Percentiles rank a stretch among this genome's conserved stretches.
phyloP scores from a whole-genome alignment of 2,113 vertebrate species.

The Barnardius zonarius region DNA sequence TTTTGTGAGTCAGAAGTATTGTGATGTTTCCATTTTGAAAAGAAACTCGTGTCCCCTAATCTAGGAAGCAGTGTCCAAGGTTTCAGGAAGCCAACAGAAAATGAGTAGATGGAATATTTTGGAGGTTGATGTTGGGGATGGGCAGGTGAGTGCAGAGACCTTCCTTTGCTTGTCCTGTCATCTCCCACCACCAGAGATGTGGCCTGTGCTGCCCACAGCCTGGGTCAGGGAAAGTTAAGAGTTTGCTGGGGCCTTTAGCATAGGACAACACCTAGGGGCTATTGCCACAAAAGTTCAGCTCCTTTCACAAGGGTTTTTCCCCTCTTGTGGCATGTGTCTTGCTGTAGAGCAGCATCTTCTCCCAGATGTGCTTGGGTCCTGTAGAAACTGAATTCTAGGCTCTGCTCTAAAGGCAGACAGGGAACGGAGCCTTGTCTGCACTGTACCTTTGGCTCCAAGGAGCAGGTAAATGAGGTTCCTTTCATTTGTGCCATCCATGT shows the following conservation, averaged over 20 bases:
- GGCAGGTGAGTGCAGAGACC: neutral
- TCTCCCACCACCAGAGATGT: fast-evolving
- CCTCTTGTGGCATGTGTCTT: neutral
- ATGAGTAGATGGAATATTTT: neutral
- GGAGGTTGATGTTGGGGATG: neutral
- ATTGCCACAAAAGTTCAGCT: neutral
- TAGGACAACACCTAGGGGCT: neutral
- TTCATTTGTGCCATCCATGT: neutral
- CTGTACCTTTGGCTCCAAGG: neutral
- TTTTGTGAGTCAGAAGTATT: constrained; percentile 41
- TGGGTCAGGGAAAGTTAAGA: neutral
- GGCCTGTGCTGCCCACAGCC: neutral
- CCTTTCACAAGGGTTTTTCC: fast-evolving
- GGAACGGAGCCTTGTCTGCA: neutral
- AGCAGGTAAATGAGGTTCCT: neutral
- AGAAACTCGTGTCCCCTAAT: neutral
- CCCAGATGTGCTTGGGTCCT: fast-evolving
- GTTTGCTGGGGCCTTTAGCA: neutral
- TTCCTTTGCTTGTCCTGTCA: neutral
- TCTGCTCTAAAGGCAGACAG: neutral
- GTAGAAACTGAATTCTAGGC: neutral
- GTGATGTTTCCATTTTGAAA: neutral
- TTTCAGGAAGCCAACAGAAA: neutral
- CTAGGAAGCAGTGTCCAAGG: neutral
- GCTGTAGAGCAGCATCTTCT: neutral